Base-by-base conservation (phyloP, 2,888 invertebrate species). In the Mechanitis mazaeus region DNA sequence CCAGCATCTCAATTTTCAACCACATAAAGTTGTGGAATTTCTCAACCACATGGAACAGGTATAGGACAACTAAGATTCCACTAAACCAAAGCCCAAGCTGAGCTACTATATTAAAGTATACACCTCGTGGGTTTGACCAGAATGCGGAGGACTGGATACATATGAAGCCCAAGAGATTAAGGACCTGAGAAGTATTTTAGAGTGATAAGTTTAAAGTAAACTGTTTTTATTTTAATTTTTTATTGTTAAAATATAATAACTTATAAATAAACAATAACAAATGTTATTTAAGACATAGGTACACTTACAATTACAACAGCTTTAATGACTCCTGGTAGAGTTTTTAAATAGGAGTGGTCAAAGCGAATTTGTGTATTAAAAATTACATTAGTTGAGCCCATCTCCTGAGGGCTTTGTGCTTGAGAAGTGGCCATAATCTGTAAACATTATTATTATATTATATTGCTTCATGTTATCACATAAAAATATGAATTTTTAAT, bases 1-100 rank as follows among this genome's bases (percentile, higher is more conserved):
- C 95, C n/a, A 93, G 85, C 78, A 96, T 91, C 84, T 97, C 96
- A 68, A 95, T 93, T 80, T 94, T 94, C 64, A 96, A 84, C 97
- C 97, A 97, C 33, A 96, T 96, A 70, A 97, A 92, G 76, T 93
- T 94, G 76, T 94, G 94, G 73, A 95, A 93, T 75, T 94, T 95
- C 82, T 97, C 97, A 55, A 97, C 92, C 4, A 96, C 85, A 77
- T 97, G 97, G 81, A 96, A 95, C 56, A 96, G 76, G 79, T 97
- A 97, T 58, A 95, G 88, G 0, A 92, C 86, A 3, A 97, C 87
- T 56, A 97, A 80, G 56, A 93, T 91, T 0, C 93, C 92, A 0
- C 95, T 94, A 74, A 95, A 93, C 93, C 95, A 94, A 71, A 97
- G 93, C 7, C 94, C 96, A 1, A 92, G 89, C 90, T 95, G 94